phyloP scores from a whole-genome alignment of 2,797 vertebrate genomes.

The Craterocephalus amniculus region DNA sequence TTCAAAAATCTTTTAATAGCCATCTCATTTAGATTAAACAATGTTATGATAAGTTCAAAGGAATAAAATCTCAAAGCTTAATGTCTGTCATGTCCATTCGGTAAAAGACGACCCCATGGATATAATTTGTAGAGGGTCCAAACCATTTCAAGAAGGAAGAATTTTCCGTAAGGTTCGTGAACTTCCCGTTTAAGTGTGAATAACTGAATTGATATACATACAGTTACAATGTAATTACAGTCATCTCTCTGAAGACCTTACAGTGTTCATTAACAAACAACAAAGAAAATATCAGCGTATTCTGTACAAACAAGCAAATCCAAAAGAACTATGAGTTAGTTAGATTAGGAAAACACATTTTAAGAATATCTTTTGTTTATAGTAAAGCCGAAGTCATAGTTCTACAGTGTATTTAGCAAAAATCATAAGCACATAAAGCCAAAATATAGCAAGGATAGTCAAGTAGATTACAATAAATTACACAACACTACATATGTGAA shows the following conservation, averaged over 20 bases:
- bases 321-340: conserved; percentile 71
- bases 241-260: conserved; percentile 69
- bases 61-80: conserved; percentile 66
- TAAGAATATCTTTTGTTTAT: conserved; percentile 71
- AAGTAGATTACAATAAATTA: conserved; percentile 79
- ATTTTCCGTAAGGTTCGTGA: conserved; percentile 52
- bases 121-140: conserved; percentile 51
- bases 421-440: conserved; percentile 67
- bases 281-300: conserved; percentile 78
- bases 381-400: conserved; percentile 77
- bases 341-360: conserved; percentile 76
- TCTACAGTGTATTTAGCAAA: conserved; percentile 67
- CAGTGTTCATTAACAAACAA: conserved; percentile 78
- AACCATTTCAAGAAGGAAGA: conserved; percentile 49
- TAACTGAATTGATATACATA: conserved; percentile 73
- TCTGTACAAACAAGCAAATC: conserved; percentile 84
- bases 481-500: conserved; percentile 79
- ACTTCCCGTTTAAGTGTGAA: conserved; percentile 64
- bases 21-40: conserved; percentile 76
- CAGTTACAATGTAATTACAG: conserved; percentile 77
- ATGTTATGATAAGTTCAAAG: conserved; percentile 75
- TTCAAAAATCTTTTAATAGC: conserved; percentile 82
- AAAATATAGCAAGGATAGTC: conserved; percentile 72
- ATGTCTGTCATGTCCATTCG: conserved; percentile 65
- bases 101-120: conserved; percentile 51